Evolutionary conservation across 2,888 invertebrate species (phyloP).

Genomic region (Philereme transversata): DNA sequence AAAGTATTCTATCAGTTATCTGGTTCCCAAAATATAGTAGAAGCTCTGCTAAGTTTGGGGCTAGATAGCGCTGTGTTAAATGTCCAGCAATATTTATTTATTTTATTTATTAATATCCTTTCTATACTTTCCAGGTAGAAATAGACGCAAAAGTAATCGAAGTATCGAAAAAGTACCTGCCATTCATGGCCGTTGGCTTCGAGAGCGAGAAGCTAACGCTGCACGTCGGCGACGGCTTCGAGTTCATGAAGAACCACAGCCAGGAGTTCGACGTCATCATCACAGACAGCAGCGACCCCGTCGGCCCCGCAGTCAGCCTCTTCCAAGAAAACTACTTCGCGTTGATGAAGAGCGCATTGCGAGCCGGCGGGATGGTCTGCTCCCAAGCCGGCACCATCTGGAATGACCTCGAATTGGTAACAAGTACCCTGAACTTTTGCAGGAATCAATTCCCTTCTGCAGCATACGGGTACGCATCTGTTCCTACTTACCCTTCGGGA

Average conservation of each 20-base stretch:
- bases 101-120: background rate
- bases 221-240: slow-evolving; percentile 96
- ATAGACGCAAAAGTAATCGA: slow-evolving; percentile 97
- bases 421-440: slow-evolving; percentile 89
- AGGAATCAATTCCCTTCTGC: slow-evolving; percentile 90
- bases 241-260: slow-evolving; percentile 94
- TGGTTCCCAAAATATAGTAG: too few species aligned
- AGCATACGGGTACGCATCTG: slow-evolving; percentile 91
- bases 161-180: slow-evolving; percentile 94
- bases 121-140: slow-evolving; percentile 88
- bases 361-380: slow-evolving; percentile 94
- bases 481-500: slow-evolving; percentile 98
- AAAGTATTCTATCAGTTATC: too few species aligned
- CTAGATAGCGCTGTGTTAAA: too few species aligned
- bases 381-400: slow-evolving; percentile 95
- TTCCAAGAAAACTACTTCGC: slow-evolving; percentile 93
- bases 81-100: too few species aligned
- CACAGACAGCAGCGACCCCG: slow-evolving; percentile 98
- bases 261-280: slow-evolving; percentile 98
- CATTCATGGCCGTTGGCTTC: slow-evolving; percentile 95
- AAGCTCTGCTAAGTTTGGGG: too few species aligned
- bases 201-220: slow-evolving; percentile 92
- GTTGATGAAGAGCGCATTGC: slow-evolving; percentile 92
- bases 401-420: slow-evolving; percentile 91
- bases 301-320: slow-evolving; percentile 89